Conservation (phyloP, 2,888 invertebrate species). For the Agrilus mali region DNA sequence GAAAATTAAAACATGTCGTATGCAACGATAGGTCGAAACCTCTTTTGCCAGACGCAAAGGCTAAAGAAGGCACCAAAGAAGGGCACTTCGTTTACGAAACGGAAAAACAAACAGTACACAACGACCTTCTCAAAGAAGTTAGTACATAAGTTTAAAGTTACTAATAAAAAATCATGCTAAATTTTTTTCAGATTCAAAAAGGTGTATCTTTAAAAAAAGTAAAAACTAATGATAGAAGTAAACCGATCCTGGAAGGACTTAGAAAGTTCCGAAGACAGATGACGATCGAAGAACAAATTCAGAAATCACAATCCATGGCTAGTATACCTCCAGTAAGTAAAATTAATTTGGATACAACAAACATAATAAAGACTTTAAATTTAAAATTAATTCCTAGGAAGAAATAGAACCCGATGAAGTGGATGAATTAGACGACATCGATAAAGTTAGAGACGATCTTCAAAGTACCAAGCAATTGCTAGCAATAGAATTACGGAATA, state of each 20-base stretch:
- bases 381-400: constrained; percentile 15
- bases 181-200: constrained; percentile 48
- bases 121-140: constrained; percentile 56
- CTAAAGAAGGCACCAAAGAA: constrained; percentile 33
- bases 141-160: no score
- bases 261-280: constrained; percentile 79
- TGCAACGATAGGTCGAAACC: constrained; percentile 68
- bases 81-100: constrained; percentile 80
- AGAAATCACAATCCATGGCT: constrained; percentile 64
- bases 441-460: constrained; percentile 78
- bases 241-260: constrained; percentile 68
- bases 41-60: constrained; percentile 46
- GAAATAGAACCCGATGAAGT: constrained; percentile 40
- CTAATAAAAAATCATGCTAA: neutral
- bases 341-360: neutral
- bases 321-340: constrained; percentile 37
- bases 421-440: constrained; percentile 85
- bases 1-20: constrained; percentile 64
- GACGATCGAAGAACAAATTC: constrained; percentile 82
- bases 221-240: constrained; percentile 76
- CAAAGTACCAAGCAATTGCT: constrained; percentile 87
- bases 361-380: neutral
- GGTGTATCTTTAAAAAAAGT: constrained; percentile 65
- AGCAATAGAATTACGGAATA: constrained; percentile 72
- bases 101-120: constrained; percentile 65